Evolutionary conservation across 2,113 vertebrate species (phyloP).

Genomic region (Alligator mississippiensis): DNA sequence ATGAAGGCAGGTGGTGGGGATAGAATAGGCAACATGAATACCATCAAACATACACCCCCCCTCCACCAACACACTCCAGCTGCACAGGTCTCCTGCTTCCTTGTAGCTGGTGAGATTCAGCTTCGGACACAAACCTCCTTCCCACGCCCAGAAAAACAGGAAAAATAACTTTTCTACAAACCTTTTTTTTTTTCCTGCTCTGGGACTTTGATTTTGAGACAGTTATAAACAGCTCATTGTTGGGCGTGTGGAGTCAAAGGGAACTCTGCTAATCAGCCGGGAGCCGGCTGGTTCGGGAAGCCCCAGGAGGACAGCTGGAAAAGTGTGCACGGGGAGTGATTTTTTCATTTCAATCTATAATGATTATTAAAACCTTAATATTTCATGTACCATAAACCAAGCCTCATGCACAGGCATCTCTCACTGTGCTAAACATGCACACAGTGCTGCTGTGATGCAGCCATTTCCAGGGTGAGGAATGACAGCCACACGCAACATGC

Average conservation of each 20-base stretch:
- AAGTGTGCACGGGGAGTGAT: neutral
- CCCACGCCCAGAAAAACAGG: constrained; percentile 35
- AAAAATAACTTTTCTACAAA: constrained; percentile 27
- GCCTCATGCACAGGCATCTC: neutral
- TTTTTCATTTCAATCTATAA: neutral
- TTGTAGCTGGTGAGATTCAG: neutral
- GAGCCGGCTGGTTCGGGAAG: neutral
- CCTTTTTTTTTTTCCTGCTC: neutral
- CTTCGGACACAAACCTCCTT: neutral
- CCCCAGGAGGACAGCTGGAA: neutral
- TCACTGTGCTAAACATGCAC: neutral
- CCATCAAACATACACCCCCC: neutral
- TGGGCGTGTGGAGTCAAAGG: neutral
- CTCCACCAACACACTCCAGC: neutral
- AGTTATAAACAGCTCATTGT: neutral
- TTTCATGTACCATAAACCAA: neutral
- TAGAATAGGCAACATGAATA: neutral
- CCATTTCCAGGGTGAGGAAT: neutral
- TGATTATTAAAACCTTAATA: neutral
- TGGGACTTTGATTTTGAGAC: neutral
- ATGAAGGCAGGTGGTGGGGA: neutral
- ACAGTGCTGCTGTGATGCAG: neutral
- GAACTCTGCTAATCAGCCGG: neutral
- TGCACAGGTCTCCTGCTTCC: neutral
- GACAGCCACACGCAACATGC: neutral